These are phyloP conservation scores for Eolophus roseicapilla DNA, from an alignment of 2,113 vertebrate species.

Conservation along the genomic window DNA sequence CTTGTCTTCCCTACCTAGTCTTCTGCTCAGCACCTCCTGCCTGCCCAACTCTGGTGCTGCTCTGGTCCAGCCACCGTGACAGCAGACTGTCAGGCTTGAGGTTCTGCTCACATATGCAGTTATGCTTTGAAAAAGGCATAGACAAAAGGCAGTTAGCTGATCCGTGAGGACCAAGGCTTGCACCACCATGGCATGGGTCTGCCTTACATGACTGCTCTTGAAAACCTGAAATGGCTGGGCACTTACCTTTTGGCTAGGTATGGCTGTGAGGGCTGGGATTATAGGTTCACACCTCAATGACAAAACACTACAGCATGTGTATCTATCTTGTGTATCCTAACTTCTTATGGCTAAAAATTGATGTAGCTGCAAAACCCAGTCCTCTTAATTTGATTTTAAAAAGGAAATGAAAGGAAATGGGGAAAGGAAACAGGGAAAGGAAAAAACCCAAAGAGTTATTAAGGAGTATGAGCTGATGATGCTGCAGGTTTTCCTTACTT, in stretches of 20 bases:
- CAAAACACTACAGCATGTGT: background rate
- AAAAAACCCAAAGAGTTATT: background rate
- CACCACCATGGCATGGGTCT: background rate
- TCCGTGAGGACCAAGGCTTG: fast-evolving
- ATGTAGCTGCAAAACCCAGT: background rate
- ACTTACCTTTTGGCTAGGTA: background rate
- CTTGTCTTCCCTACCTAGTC: background rate
- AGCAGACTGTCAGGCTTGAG: too few species aligned
- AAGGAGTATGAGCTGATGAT: background rate
- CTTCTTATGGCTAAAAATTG: background rate
- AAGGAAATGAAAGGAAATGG: background rate
- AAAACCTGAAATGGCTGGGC: fast-evolving
- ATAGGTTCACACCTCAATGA: background rate
- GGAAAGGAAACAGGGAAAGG: background rate
- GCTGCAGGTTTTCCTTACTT: background rate
- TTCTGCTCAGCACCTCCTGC: background rate
- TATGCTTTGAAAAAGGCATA: background rate
- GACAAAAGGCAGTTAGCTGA: background rate
- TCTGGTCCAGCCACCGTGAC: background rate
- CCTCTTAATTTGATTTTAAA: background rate
- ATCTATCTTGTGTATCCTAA: background rate
- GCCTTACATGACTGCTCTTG: fast-evolving
- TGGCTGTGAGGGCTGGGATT: background rate
- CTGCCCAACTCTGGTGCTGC: background rate
- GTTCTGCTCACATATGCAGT: fast-evolving